phyloP scores from a whole-genome alignment of 2,113 vertebrate species.

The Centropristis striata region DNA sequence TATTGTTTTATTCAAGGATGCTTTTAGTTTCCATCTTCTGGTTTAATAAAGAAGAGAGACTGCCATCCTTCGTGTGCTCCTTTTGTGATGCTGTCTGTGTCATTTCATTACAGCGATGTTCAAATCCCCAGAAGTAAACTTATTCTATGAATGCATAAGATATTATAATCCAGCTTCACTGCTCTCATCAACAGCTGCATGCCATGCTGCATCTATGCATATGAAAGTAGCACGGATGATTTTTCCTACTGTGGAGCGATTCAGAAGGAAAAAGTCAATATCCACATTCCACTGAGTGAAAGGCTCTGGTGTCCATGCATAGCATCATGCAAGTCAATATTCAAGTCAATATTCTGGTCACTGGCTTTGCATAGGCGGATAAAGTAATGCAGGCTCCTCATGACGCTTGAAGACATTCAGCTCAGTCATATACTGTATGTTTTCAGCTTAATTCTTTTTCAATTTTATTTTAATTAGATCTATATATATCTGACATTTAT shows the following conservation, averaged over 20 bases:
- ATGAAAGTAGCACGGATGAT: not conserved
- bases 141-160: constrained; percentile 5
- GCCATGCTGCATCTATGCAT: constrained; percentile 23
- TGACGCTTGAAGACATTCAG: not conserved
- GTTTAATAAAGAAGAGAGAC: not conserved
- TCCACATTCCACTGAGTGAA: not conserved
- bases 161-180: constrained; percentile 14
- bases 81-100: not conserved
- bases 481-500: not conserved
- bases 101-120: not conserved
- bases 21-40: not conserved
- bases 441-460: not conserved
- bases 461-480: too few species aligned
- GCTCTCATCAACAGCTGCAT: constrained; percentile 14
- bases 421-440: not conserved
- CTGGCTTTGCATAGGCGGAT: not conserved
- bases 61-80: not conserved
- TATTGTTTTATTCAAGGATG: not conserved
- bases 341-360: constrained; percentile 26
- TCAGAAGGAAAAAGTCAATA: not conserved
- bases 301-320: not conserved
- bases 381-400: not conserved
- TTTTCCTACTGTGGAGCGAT: constrained; percentile 10
- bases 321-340: constrained; percentile 6
- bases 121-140: constrained; percentile 1